Evolutionary conservation across 2,797 vertebrate genomes (phyloP).

Genomic region (Rhinella marina): DNA sequence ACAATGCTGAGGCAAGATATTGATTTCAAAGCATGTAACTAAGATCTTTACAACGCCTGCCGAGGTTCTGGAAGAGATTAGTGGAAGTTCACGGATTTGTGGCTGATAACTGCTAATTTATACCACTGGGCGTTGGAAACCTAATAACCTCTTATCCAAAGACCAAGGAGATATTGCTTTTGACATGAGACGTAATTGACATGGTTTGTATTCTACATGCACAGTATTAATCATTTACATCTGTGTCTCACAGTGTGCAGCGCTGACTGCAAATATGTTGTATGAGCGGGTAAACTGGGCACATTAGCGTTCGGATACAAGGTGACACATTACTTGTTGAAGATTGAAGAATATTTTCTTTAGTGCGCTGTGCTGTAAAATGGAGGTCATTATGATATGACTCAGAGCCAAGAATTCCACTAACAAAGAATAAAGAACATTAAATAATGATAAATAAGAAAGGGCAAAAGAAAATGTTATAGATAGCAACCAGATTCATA

Average conservation of each 20-base stretch:
- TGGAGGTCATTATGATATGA: conserved; percentile 10
- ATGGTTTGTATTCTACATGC: conserved; percentile 33
- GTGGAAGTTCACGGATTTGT: conserved; percentile 34
- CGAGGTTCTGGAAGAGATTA: conserved; percentile 23
- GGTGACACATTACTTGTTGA: background rate
- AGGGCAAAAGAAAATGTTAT: background rate
- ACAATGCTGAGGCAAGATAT: background rate
- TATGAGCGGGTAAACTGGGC: background rate
- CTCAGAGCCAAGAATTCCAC: background rate
- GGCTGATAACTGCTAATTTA: conserved; percentile 49
- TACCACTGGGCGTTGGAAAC: conserved; percentile 26
- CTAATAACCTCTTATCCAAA: conserved; percentile 31
- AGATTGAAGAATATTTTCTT: conserved; percentile 15
- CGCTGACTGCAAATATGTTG: background rate
- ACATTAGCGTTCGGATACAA: background rate
- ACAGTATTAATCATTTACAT: conserved; percentile 6
- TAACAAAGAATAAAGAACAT: conserved; percentile 9
- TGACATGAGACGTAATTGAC: conserved; percentile 36
- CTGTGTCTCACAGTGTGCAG: background rate
- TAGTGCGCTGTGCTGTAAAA: background rate
- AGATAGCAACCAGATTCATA: background rate
- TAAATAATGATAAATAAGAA: conserved; percentile 7
- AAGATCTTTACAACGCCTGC: conserved; percentile 13
- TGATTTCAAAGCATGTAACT: background rate
- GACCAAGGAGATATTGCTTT: conserved; percentile 22